Conservation (phyloP, 1,140 invertebrate genomes). For the Drosophila jambulina region DNA sequence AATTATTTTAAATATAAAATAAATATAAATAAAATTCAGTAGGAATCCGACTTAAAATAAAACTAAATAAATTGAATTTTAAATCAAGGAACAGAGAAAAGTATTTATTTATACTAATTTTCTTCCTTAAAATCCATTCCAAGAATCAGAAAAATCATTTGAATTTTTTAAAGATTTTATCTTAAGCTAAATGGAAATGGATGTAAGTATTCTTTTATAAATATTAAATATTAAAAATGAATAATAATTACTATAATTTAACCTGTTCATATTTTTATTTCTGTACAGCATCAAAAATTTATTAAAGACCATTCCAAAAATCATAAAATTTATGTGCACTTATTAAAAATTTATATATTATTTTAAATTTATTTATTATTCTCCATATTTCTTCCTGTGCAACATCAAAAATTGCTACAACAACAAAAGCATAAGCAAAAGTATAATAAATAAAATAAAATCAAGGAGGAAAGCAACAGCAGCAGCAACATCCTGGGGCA, state of each 20-base stretch:
- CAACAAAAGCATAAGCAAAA: constrained; percentile 22
- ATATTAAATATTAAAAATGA: no score
- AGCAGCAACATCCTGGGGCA: constrained; percentile 67
- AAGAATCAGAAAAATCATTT: background rate
- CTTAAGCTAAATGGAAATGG: no score
- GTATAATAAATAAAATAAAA: constrained; percentile 30
- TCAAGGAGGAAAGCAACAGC: constrained; percentile 39
- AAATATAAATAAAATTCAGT: no score
- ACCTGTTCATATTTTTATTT: no score
- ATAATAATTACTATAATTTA: no score
- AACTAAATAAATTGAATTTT: background rate
- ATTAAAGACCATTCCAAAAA: no score
- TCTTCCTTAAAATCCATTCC: background rate
- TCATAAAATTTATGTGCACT: no score
- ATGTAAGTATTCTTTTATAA: no score
- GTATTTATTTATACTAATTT: background rate
- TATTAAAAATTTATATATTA: no score
- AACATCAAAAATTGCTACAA: constrained; percentile 8
- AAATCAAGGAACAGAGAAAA: background rate
- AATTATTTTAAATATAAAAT: background rate
- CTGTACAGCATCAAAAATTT: no score
- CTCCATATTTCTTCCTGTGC: constrained; percentile 3
- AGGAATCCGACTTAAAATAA: background rate
- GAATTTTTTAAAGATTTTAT: background rate
- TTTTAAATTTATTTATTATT: background rate